These are phyloP conservation scores for Drosophila gaucha DNA, from an alignment of 2,888 invertebrate genomes.

Conservation along the genomic window DNA sequence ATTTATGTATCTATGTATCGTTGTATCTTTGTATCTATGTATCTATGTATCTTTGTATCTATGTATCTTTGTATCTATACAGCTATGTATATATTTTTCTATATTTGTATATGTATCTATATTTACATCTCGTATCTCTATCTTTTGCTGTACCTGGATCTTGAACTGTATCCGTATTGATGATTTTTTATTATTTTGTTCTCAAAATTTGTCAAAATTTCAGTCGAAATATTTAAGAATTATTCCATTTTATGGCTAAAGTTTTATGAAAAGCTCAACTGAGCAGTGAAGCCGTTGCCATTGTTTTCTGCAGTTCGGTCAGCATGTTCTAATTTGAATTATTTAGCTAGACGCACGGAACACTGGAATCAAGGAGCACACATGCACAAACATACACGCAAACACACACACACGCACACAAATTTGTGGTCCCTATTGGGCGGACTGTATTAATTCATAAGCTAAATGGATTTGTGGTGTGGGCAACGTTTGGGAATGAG, in stretches of 20 bases:
- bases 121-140: not conserved
- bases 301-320: not conserved
- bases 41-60: too few relatives aligned
- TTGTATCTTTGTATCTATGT: too few relatives aligned
- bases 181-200: not conserved
- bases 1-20: too few relatives aligned
- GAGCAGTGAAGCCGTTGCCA: constrained; percentile 5
- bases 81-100: too few relatives aligned
- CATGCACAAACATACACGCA: constrained; percentile 15
- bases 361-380: constrained; percentile 15
- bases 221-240: not conserved
- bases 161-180: too few relatives aligned
- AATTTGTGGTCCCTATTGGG: constrained; percentile 24
- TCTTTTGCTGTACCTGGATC: not conserved
- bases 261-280: not conserved
- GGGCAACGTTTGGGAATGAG: constrained; percentile 3
- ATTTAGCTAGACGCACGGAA: constrained; percentile 36
- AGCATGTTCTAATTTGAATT: constrained; percentile 52
- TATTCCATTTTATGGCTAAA: constrained; percentile 1
- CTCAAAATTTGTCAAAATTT: not conserved
- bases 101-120: too few relatives aligned
- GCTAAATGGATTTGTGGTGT: constrained; percentile 3
- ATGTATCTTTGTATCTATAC: too few relatives aligned
- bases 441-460: constrained; percentile 21
- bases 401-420: not conserved